phyloP scores from a whole-genome alignment of 2,888 invertebrate species.

The Ornithoptera alexandrae region DNA sequence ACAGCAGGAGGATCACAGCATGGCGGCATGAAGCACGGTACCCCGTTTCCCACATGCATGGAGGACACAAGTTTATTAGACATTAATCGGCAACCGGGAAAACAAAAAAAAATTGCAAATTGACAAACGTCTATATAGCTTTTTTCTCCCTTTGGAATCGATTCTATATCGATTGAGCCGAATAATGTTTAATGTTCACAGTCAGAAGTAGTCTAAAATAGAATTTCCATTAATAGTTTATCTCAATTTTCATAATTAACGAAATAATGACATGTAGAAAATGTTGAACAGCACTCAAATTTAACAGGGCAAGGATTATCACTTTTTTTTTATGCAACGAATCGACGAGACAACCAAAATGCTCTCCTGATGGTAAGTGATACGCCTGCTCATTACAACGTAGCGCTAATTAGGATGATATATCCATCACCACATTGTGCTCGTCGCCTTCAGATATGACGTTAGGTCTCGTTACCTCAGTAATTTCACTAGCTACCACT shows the following conservation, averaged over 20 bases:
- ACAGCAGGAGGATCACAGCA: slow-evolving; percentile 43
- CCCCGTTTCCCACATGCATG: slow-evolving; percentile 42
- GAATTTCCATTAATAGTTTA: slow-evolving; percentile 7
- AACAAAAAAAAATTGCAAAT: neutral
- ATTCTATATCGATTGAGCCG: slow-evolving; percentile 8
- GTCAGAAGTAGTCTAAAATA: slow-evolving; percentile 4
- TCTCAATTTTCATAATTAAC: slow-evolving; percentile 8
- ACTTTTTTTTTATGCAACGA: neutral
- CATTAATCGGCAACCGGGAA: slow-evolving; percentile 26
- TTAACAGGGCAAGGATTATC: neutral
- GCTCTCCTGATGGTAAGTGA: too few relatives aligned
- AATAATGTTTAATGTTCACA: slow-evolving; percentile 28
- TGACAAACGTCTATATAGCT: neutral
- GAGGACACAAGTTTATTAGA: slow-evolving; percentile 23
- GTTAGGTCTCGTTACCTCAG: too few relatives aligned
- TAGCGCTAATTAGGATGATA: too few relatives aligned
- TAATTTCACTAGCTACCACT: too few relatives aligned
- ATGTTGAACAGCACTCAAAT: neutral
- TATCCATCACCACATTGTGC: too few relatives aligned
- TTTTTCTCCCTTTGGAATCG: neutral
- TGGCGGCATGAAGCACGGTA: slow-evolving; percentile 46
- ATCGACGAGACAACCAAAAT: too few relatives aligned
- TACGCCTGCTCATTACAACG: too few relatives aligned
- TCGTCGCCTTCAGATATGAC: too few relatives aligned
- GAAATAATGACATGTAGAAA: neutral